Evolutionary conservation across 2,797 vertebrate species (phyloP).

Genomic region (Lagodon rhomboides): DNA sequence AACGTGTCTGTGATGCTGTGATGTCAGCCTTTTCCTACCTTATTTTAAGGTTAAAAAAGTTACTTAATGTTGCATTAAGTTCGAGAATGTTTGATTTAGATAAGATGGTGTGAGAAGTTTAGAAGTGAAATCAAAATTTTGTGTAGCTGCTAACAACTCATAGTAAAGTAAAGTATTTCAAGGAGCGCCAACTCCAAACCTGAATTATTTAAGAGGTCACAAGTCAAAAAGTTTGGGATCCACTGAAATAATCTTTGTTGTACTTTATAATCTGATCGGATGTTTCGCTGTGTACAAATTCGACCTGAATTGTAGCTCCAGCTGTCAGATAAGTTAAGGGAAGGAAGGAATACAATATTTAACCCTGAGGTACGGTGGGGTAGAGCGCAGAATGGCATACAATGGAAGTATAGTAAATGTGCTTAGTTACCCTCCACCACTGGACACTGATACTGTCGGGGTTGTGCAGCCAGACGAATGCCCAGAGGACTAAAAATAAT

Average conservation of each 20-base stretch:
- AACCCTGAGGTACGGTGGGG: not conserved
- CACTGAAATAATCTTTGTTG: not conserved
- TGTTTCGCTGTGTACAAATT: too few relatives aligned
- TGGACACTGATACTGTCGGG: not conserved
- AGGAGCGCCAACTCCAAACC: not conserved
- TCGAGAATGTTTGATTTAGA: not conserved
- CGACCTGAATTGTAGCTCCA: not conserved
- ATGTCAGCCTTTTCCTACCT: too few relatives aligned
- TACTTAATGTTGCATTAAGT: too few relatives aligned
- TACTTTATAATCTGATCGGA: not conserved
- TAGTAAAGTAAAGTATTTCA: not conserved
- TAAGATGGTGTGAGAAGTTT: not conserved
- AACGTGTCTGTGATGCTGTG: too few relatives aligned
- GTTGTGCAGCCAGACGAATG: constrained; percentile 31
- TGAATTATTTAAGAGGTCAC: not conserved
- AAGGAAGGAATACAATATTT: not conserved
- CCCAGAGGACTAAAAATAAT: constrained; percentile 53
- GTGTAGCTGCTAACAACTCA: not conserved
- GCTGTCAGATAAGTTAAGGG: not conserved
- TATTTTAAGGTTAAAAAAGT: too few relatives aligned
- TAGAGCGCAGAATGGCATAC: not conserved
- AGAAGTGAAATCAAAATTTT: not conserved
- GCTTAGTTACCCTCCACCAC: not conserved
- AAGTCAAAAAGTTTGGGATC: too few relatives aligned
- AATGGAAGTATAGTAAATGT: not conserved